Base-by-base conservation (phyloP, 2,888 invertebrate species). In the Syritta pipiens region DNA sequence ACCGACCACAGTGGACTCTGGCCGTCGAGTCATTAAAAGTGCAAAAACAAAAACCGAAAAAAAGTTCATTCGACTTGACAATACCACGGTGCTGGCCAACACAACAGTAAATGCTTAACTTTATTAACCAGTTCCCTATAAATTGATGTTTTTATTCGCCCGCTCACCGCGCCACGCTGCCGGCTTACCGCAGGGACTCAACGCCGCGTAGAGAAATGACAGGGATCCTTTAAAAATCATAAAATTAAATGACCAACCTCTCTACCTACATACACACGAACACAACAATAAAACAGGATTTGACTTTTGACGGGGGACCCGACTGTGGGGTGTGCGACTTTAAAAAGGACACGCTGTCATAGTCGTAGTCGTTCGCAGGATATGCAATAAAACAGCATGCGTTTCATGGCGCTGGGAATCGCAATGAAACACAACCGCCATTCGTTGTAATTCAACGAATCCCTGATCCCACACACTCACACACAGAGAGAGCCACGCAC, bases 361-460 rank as follows among this genome's bases (percentile, higher is more conserved):
- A 19, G 6, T 44, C n/a, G 53, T 65, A 48, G 71, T 63, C 63
- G 37, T 69, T 63, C 20, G 49, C 49, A 76, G 32, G 37, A 67
- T n/a, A n/a, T 57, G 57, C 67, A 79, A 74, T 79, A 79, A 79
- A 79, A 79, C 79, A 79, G 79, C 74, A 62, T 74, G 74, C 79
- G 79, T 79, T 74, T 55, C 49, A 19, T 24, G 3, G 35, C 28
- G 20, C 17, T 32, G 17, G 4, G 12, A 74, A 55, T 48, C 28
- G 55, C 19, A 60, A 30, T 51, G 46, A 40, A 53, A 62, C 37
- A 53, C 53, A 48, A 71, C 53, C 67, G 57, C 68, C 68, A 79
- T 79, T 79, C 74, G 74, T 79, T 79, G 72, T 79, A 72, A 79
- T 77, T 72, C 60, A 79, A 63, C 62, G 74, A 62, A 74, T 67